Evolutionary conservation across 2,888 invertebrate species (phyloP).

Genomic region (Cheilosia scutellata): DNA sequence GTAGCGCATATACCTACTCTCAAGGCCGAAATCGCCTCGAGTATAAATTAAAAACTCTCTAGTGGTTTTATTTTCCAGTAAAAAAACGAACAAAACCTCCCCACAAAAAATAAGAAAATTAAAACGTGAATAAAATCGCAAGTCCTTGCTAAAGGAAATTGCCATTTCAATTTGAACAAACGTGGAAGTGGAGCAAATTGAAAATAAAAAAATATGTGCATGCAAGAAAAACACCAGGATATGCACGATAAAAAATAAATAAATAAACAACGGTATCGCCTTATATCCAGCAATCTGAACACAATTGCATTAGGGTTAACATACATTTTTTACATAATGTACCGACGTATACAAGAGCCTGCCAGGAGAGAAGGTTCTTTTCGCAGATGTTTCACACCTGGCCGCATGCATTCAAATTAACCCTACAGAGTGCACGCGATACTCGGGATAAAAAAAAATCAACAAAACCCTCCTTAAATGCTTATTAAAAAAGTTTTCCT

Average conservation of each 20-base stretch:
- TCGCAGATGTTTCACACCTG: conserved; percentile 75
- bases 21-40: conserved; percentile 47
- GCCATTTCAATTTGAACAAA: conserved; percentile 63
- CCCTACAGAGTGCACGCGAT: conserved; percentile 62
- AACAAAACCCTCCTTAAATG: conserved; percentile 57
- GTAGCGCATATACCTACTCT: conserved; percentile 7
- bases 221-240: conserved; percentile 40
- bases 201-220: conserved; percentile 17
- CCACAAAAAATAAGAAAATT: conserved; percentile 8
- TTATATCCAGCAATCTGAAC: conserved; percentile 61
- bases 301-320: conserved; percentile 69
- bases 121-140: conserved; percentile 7
- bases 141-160: conserved; percentile 50
- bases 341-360: conserved; percentile 19
- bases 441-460: conserved; percentile 6
- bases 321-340: conserved; percentile 25
- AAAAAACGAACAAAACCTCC: conserved; percentile 1
- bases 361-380: conserved; percentile 30
- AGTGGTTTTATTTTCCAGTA: conserved; percentile 25
- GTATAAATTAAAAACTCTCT: conserved; percentile 19
- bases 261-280: conserved; percentile 32
- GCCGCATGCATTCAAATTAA: conserved; percentile 74
- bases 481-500: conserved; percentile 68
- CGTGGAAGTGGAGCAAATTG: conserved; percentile 63
- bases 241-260: conserved; percentile 21